Evolutionary conservation across 2,113 vertebrate genomes (phyloP).

Genomic region (Thomomys bottae): DNA sequence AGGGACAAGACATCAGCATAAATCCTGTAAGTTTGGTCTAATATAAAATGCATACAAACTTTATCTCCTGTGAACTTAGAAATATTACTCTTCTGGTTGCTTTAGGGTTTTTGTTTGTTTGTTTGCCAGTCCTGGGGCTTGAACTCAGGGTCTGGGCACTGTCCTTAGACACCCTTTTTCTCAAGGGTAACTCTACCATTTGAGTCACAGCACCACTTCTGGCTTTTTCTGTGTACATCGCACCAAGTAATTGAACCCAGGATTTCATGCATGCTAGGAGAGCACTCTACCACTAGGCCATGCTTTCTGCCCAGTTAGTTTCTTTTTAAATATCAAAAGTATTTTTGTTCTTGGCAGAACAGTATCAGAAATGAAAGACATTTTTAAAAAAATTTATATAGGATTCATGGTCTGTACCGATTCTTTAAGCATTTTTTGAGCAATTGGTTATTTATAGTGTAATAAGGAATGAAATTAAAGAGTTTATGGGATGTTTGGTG

Average conservation of each 20-base stretch:
- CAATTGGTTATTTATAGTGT: background rate
- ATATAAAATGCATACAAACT: background rate
- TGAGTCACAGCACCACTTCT: no score
- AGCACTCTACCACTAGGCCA: no score
- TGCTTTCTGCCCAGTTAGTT: no score
- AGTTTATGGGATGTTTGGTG: background rate
- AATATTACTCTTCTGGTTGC: background rate
- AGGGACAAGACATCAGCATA: background rate
- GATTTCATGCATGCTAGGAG: no score
- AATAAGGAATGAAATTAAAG: background rate
- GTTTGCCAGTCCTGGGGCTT: no score
- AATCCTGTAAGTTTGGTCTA: background rate
- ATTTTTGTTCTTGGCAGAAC: background rate
- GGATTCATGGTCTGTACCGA: background rate
- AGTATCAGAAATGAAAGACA: background rate
- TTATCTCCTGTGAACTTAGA: background rate
- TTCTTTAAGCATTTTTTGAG: background rate
- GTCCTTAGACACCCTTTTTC: no score
- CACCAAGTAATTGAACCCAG: no score
- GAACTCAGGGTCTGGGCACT: no score
- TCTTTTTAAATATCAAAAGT: background rate
- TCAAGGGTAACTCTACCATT: no score
- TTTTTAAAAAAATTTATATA: background rate
- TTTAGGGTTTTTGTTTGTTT: no score
- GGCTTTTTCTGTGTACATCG: no score